Evolutionary conservation across 2,113 vertebrate genomes (phyloP), one percentile per base, ranked within the genome.

Genomic region (Tachycineta bicolor): DNA sequence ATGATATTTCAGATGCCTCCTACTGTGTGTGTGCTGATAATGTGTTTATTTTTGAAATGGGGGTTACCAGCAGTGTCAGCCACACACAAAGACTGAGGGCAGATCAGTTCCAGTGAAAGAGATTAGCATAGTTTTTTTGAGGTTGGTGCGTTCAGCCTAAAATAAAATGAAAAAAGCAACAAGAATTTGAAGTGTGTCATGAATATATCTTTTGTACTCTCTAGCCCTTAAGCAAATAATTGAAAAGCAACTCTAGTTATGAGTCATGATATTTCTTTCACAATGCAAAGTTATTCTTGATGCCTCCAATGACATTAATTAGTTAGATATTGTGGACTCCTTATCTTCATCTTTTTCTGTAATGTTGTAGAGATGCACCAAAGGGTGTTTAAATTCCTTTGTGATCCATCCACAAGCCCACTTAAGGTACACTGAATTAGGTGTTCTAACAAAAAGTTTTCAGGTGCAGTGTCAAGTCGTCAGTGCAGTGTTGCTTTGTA

Each of bases 261-360:
- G 96, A 95, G 83, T 95, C 92, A 96, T 65, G 75, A 70, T 93
- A 80, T 75, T 96, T 83, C 87, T 90, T 74, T 92, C 94, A 94
- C 64, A 90, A 64, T 7, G 31, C 52, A 52, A 88, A 75, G 69
- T 86, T 83, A 56, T 92, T 96, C 62, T 77, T 70, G 60, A 80
- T 78, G 39, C 31, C 79, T 92, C 68, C 52, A 90, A 74, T 28
- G 46, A 52, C 71, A 90, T 78, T 93, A 94, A 92, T 96, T 95
- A 84, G 79, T 74, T 78, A 71, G 52, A 56, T 70, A 58, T 26
- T 82, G 56, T 58, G 52, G 64, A 67, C 22, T 41, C 60, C 62
- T 81, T 74, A 52, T 69, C 81, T 70, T 28, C 53, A 53, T 34
- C 10, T 46, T 75, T 78, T 75, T 89, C 76, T 62, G 11, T 49